Evolutionary conservation across 2,797 vertebrate species (phyloP).

Genomic region (Tokudaia muenninki): DNA sequence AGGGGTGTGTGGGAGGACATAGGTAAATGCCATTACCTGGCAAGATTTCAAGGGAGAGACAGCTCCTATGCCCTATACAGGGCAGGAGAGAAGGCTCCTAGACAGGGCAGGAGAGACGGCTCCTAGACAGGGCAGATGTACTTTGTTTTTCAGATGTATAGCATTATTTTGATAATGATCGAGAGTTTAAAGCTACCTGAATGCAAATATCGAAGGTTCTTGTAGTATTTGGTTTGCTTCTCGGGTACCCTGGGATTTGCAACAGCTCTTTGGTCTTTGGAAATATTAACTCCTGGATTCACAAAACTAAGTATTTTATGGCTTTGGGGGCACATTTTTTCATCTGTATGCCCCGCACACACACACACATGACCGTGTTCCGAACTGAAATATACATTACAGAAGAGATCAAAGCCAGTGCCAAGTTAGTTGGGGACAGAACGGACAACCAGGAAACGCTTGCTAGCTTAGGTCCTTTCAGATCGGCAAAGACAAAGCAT

Average conservation of each 20-base stretch:
- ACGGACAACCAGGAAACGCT: neutral
- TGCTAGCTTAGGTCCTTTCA: neutral
- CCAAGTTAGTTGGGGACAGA: neutral
- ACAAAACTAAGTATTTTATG: no score
- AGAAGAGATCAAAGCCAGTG: neutral
- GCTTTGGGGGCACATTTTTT: neutral
- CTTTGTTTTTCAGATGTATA: neutral
- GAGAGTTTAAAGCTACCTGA: neutral
- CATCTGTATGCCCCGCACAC: neutral
- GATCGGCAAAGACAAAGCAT: neutral
- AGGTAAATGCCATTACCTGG: neutral
- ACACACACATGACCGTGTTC: neutral
- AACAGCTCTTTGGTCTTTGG: no score
- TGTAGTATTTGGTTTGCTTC: neutral
- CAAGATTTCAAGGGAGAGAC: neutral
- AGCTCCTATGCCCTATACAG: rapidly evolving
- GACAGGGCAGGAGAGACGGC: neutral
- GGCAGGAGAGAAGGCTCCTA: no score
- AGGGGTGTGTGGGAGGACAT: neutral
- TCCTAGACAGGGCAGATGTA: rapidly evolving
- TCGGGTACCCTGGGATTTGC: neutral
- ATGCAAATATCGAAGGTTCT: neutral
- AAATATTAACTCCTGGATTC: no score
- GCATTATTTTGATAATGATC: neutral
- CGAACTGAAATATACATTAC: neutral